Conservation (phyloP, 2,888 invertebrate species). For the Tenthredo amoena region DNA sequence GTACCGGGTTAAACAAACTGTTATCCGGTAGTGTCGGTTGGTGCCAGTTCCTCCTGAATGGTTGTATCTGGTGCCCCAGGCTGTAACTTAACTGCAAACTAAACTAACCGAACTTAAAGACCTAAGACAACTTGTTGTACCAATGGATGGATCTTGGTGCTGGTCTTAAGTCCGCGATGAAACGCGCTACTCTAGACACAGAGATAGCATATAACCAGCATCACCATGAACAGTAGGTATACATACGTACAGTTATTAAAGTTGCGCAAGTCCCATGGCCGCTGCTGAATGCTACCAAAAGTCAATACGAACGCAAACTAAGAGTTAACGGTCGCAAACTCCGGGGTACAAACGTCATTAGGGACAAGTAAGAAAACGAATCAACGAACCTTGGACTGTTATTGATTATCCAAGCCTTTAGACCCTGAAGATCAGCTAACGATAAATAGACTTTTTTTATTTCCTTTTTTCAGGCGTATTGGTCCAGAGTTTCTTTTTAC, state of each 20-base stretch:
- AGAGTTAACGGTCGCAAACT: slow-evolving; percentile 45
- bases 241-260: slow-evolving; percentile 53
- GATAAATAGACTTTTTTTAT: not conserved
- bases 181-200: not conserved
- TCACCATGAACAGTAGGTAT: not conserved
- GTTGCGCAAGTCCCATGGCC: slow-evolving; percentile 45
- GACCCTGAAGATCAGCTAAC: not conserved
- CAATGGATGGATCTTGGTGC: not conserved
- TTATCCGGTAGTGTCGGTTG: slow-evolving; percentile 38
- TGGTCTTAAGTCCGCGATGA: not conserved
- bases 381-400: not conserved
- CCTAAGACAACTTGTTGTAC: slow-evolving; percentile 31
- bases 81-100: slow-evolving; percentile 30
- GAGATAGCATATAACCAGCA: not conserved
- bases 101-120: not conserved
- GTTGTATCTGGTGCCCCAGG: not conserved
- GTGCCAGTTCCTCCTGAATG: slow-evolving; percentile 16
- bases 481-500: too few relatives aligned
- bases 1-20: slow-evolving; percentile 44
- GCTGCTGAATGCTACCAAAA: slow-evolving; percentile 46
- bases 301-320: slow-evolving; percentile 40
- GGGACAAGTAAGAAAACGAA: not conserved
- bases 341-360: slow-evolving; percentile 17
- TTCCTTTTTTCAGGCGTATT: not conserved
- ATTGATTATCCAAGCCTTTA: not conserved